These are phyloP conservation scores for Furcula furcula DNA, from an alignment of 2,888 invertebrate species.

Conservation along the genomic window DNA sequence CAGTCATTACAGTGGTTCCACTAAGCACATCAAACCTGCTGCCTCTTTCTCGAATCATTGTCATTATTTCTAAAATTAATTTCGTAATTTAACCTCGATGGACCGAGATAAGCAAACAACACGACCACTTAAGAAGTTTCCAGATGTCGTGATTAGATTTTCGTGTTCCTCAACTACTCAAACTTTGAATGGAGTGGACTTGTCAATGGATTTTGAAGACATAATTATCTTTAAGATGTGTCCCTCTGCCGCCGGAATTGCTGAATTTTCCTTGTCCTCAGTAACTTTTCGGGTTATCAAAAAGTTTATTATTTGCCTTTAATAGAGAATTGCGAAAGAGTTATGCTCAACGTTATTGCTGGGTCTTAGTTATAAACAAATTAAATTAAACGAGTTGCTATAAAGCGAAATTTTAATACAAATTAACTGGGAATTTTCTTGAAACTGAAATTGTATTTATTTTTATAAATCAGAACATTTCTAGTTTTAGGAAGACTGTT, in stretches of 20 bases:
- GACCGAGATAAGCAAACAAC: conserved; percentile 7
- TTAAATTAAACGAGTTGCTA: too few relatives aligned
- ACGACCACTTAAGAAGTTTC: conserved; percentile 31
- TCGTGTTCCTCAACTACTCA: conserved; percentile 34
- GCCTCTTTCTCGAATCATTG: too few relatives aligned
- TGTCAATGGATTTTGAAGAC: conserved; percentile 29
- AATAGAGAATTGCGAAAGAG: conserved; percentile 13
- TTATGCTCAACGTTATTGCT: conserved; percentile 12
- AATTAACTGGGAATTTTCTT: too few relatives aligned
- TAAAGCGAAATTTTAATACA: too few relatives aligned
- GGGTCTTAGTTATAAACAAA: conserved; percentile 13
- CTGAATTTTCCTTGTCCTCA: conserved; percentile 19
- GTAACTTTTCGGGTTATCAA: conserved; percentile 21
- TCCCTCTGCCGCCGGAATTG: conserved; percentile 21
- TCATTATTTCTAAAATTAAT: too few relatives aligned
- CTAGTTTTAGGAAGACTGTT: too few relatives aligned
- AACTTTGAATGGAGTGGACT: conserved; percentile 29
- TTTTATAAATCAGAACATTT: too few relatives aligned
- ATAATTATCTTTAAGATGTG: conserved; percentile 30
- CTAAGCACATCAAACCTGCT: too few relatives aligned
- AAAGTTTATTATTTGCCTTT: conserved; percentile 22
- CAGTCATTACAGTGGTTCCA: too few relatives aligned
- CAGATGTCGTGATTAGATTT: conserved; percentile 55
- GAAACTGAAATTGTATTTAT: too few relatives aligned
- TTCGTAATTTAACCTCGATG: too few relatives aligned